Conservation (phyloP, 2,888 invertebrate species). For the Philonicus albiceps region DNA sequence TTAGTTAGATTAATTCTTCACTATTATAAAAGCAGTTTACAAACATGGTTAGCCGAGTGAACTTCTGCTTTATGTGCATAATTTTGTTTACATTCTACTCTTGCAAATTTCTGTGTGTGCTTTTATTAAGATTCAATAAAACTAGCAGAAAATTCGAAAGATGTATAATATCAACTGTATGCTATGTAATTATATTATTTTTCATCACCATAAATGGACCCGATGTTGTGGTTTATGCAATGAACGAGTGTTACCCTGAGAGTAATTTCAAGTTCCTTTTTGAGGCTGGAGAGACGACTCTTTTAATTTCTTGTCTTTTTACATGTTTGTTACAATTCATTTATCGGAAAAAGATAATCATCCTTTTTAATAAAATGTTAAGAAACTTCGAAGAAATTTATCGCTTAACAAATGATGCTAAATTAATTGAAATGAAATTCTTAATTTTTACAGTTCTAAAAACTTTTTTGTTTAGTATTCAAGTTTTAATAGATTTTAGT, state of each 20-base stretch:
- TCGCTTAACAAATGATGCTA: not conserved
- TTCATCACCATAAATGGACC: not conserved
- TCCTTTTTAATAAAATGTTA: not conserved
- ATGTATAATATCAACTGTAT: not conserved
- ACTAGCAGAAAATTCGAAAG: not conserved
- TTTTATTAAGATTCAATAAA: not conserved
- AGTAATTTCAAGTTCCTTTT: not conserved
- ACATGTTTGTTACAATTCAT: not conserved
- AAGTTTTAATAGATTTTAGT: not conserved
- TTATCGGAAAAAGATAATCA: not conserved
- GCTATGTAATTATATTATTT: not conserved
- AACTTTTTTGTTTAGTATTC: not conserved
- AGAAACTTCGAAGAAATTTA: not conserved
- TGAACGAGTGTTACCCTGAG: not conserved
- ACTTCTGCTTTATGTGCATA: not conserved
- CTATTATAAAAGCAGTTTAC: not conserved
- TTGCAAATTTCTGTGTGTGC: not conserved
- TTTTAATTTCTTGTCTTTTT: not conserved
- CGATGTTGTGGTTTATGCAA: not conserved
- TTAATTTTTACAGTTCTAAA: not conserved
- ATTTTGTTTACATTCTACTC: not conserved
- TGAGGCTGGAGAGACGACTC: not conserved
- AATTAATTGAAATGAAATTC: not conserved
- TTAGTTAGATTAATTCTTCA: not conserved
- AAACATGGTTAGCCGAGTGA: not conserved